A percentile compares a stretch with the other conserved stretches of the same genome.
These are phyloP conservation scores for Pampus argenteus DNA, from an alignment of 2,797 vertebrate species.

Conservation along the genomic window DNA sequence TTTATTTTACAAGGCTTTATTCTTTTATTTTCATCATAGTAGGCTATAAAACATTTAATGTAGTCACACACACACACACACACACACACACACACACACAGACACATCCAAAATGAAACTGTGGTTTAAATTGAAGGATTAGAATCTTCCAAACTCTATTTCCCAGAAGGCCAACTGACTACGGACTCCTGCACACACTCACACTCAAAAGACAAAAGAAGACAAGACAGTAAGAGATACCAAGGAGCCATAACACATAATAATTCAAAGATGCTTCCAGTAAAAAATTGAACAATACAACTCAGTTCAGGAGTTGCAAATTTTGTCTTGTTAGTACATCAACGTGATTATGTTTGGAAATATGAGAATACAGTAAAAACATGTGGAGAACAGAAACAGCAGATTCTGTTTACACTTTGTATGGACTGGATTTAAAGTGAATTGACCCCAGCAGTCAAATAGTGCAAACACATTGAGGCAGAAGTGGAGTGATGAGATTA, in stretches of 20 bases:
- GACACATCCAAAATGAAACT: constrained; percentile 36
- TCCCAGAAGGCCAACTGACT: constrained; percentile 61
- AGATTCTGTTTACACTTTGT: constrained; percentile 53
- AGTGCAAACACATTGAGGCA: constrained; percentile 49
- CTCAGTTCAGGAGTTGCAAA: neutral
- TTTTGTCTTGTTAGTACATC: constrained; percentile 34
- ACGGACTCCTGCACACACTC: constrained; percentile 43
- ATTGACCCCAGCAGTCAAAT: constrained; percentile 59
- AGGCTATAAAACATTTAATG: constrained; percentile 36
- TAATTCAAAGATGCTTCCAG: constrained; percentile 45
- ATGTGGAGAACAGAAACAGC: constrained; percentile 22
- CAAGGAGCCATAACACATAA: constrained; percentile 23
- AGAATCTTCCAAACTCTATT: constrained; percentile 50
- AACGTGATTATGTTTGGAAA: constrained; percentile 61
- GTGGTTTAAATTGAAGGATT: constrained; percentile 42
- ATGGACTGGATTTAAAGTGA: constrained; percentile 48
- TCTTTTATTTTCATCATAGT: constrained; percentile 30
- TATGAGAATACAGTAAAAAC: constrained; percentile 47
- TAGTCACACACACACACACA: constrained; percentile 25
- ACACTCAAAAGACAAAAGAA: constrained; percentile 56
- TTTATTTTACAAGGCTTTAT: constrained; percentile 44
- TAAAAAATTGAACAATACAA: neutral
- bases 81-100: constrained; percentile 38
- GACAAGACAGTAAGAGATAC: constrained; percentile 35
- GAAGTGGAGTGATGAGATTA: constrained; percentile 65